Evolutionary conservation across 2,797 vertebrate genomes (phyloP).

Genomic region (Helarctos malayanus): DNA sequence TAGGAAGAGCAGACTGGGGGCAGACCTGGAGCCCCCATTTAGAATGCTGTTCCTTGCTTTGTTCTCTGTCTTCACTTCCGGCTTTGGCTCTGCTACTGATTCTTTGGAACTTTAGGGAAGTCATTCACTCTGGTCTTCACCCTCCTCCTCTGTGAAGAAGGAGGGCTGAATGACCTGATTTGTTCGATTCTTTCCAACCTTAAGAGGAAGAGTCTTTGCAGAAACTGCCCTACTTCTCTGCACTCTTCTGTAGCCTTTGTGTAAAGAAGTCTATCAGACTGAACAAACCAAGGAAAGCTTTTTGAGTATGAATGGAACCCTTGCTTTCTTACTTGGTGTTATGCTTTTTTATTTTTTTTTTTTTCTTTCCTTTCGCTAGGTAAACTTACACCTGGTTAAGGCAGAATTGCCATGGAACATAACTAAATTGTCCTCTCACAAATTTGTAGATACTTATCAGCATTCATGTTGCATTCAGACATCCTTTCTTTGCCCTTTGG

Average conservation of each 20-base stretch:
- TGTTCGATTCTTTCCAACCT: conserved; percentile 59
- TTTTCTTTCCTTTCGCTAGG: background rate
- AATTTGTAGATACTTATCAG: background rate
- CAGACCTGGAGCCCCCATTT: background rate
- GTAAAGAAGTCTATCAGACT: conserved; percentile 63
- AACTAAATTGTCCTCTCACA: background rate
- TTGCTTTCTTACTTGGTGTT: conserved; percentile 37
- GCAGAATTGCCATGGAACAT: background rate
- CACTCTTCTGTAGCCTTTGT: background rate
- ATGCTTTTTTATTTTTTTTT: background rate
- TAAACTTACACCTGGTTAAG: conserved; percentile 31
- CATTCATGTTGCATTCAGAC: background rate
- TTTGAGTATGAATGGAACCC: conserved; percentile 65
- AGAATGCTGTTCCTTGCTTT: background rate
- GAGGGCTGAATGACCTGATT: conserved; percentile 61
- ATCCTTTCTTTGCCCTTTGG: background rate
- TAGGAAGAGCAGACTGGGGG: background rate
- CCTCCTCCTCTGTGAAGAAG: conserved; percentile 57
- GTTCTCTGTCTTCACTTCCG: background rate
- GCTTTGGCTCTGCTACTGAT: background rate
- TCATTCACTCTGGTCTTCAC: conserved; percentile 22
- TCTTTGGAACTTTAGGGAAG: conserved; percentile 44
- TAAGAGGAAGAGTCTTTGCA: conserved; percentile 66
- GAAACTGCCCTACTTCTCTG: conserved; percentile 78
- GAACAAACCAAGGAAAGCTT: conserved; percentile 9